Conservation (phyloP, 1,140 invertebrate species). For the Conopomorpha cramerella region DNA sequence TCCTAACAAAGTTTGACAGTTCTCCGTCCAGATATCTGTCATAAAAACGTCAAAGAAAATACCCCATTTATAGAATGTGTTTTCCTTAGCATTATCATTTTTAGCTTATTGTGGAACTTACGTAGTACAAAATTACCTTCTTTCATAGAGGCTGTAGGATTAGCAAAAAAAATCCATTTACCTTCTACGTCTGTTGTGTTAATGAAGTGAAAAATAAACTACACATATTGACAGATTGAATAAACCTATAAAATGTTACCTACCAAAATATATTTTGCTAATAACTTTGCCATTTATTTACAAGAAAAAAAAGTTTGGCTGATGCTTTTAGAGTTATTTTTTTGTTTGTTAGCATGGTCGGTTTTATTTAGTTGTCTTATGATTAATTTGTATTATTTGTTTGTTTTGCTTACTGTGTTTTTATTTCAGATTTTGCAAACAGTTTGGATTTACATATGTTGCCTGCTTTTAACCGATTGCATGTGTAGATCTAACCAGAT, state of each 20-base stretch:
- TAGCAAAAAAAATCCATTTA: too few species aligned
- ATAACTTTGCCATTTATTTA: not conserved
- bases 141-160: too few species aligned
- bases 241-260: too few species aligned
- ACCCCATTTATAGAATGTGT: too few species aligned
- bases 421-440: conserved; percentile 37
- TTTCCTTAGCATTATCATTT: not conserved
- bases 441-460: conserved; percentile 28
- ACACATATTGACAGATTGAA: too few species aligned
- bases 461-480: conserved; percentile 49
- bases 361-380: not conserved
- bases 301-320: not conserved
- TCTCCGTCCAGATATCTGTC: too few species aligned
- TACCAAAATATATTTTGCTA: not conserved
- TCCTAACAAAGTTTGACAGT: too few species aligned
- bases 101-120: not conserved
- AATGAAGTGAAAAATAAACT: too few species aligned
- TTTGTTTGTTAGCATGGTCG: not conserved
- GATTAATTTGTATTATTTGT: not conserved
- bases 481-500: conserved; percentile 23
- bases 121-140: not conserved
- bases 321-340: not conserved
- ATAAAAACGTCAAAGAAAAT: too few species aligned
- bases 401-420: conserved; percentile 16
- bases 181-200: too few species aligned